Percentiles rank a stretch among this genome's conserved stretches.
Conservation (phyloP, 2,113 vertebrate genomes). For the Mesembrinibis cayennensis region DNA sequence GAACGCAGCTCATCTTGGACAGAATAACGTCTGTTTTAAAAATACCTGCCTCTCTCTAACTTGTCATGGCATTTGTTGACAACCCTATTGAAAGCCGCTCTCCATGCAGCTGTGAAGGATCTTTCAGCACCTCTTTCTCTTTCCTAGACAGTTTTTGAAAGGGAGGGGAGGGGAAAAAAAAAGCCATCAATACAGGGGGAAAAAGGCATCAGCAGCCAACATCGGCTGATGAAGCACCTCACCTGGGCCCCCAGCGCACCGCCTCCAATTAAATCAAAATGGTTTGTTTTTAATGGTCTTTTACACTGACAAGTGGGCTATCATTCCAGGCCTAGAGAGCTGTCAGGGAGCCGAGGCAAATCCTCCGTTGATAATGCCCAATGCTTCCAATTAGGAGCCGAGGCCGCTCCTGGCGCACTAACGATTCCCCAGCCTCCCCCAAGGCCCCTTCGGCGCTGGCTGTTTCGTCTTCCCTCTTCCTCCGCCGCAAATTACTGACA, state of each 20-base stretch:
- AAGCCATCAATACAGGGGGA: constrained; percentile 61
- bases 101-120: constrained; percentile 29
- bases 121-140: constrained; percentile 59
- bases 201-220: constrained; percentile 58
- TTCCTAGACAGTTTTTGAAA: constrained; percentile 73
- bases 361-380: constrained; percentile 99
- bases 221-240: constrained; percentile 80
- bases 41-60: constrained; percentile 17
- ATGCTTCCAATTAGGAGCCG: constrained; percentile 99
- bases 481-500: constrained; percentile 96
- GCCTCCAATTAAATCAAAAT: constrained; percentile 99
- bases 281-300: constrained; percentile 99
- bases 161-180: background rate
- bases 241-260: constrained; percentile 83
- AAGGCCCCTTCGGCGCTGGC: constrained; percentile 78
- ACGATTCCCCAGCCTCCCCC: constrained; percentile 89
- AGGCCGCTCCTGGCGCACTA: constrained; percentile 89
- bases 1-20: constrained; percentile 38
- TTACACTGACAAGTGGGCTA: constrained; percentile 99
- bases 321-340: constrained; percentile 97
- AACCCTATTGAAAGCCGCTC: constrained; percentile 68
- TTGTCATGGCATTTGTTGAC: constrained; percentile 73
- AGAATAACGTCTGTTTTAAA: constrained; percentile 60
- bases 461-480: constrained; percentile 71
- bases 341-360: constrained; percentile 97